Base-by-base conservation (phyloP, 2,888 invertebrate genomes). In the Drosophila longiperda region DNA sequence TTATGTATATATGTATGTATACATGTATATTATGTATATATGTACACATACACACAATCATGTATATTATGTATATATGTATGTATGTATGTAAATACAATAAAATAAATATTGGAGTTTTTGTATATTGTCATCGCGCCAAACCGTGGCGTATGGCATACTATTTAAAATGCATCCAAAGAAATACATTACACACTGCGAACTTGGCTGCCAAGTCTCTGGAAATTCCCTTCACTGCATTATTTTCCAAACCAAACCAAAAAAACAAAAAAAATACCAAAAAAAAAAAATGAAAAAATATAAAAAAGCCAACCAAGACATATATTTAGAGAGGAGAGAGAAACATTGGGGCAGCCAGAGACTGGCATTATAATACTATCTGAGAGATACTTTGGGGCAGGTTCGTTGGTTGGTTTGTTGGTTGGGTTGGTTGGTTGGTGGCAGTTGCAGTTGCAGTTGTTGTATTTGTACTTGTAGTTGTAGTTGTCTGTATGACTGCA, bases 181-280 rank as follows among this genome's bases (percentile, higher is more conserved):
- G 82, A 89, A 83, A 89, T 85, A 89, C 85, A 87, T 83, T 86
- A 83, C 82, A 83, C 78, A 82, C 85, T 87, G 82, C 80, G 77
- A 80, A 70, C 79, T 73, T 73, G 79, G 80, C 80, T 90, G 85
- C 90, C 90, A 85, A 88, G 83, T 82, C 89, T 83, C 55, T 83
- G 89, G 82, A 84, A 88, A 90, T 91, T 89, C 91, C 91, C 88
- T 91, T 91, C 90, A 91, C 89, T 83, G 83, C 91, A 91, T 91
- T 91, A 87, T 87, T 83, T 84, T 79, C 80, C 89, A 86, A 83
- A 87, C 80, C 80, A 76, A 71, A 34, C 34, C 54, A 59, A 66
- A 63, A 45, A 29, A n/a, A 55, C 40, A 42, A 45, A 38, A 54
- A 53, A 29, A 52, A 48, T 23, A 23, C 33, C 50, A 57, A 52